Conservation (phyloP, 2,797 vertebrate species). For the Falco biarmicus region DNA sequence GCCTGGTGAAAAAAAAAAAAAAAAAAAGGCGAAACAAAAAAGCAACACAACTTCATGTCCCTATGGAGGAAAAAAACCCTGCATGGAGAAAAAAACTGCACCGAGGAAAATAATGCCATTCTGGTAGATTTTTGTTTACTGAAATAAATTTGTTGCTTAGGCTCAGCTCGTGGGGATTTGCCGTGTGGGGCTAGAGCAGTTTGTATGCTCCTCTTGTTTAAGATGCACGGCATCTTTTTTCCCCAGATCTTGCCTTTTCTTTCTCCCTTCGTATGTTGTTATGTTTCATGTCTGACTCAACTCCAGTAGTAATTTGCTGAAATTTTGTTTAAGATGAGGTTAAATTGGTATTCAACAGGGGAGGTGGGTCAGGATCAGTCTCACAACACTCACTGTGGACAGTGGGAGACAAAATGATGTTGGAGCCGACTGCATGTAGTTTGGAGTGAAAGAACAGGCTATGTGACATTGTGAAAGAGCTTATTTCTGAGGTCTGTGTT, state of each 20-base stretch:
- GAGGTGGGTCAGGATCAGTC: background rate
- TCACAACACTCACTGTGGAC: background rate
- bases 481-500: background rate
- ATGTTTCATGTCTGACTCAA: background rate
- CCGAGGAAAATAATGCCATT: background rate
- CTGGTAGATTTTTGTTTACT: background rate
- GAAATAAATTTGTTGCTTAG: background rate
- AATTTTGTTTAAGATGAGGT: background rate
- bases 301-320: background rate
- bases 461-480: background rate
- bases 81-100: background rate
- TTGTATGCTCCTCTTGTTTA: background rate
- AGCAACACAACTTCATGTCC: background rate
- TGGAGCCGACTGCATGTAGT: background rate
- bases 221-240: background rate
- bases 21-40: background rate
- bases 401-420: background rate
- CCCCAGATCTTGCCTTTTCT: background rate
- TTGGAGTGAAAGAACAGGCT: background rate
- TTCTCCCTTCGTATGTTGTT: background rate
- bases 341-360: background rate
- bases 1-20: background rate
- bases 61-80: background rate
- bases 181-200: background rate
- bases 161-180: background rate